Base-by-base conservation (phyloP, 2,113 vertebrate species). In the Mustelus asterias region DNA sequence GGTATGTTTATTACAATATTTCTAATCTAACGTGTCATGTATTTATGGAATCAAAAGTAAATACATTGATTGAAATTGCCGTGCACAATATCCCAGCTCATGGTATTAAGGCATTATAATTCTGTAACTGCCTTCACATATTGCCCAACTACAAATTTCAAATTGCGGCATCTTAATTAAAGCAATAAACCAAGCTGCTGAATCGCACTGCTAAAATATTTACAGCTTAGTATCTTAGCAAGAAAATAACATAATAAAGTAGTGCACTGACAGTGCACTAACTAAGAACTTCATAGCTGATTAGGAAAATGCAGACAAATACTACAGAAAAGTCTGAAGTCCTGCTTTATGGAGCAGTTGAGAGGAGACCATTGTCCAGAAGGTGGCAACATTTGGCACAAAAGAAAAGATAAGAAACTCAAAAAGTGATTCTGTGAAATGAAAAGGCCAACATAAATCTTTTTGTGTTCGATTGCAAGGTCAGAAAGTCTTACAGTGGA, bases 311-410 rank as follows among this genome's bases (percentile, higher is more conserved):
- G 60, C 60, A 65, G n/a, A 65, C 67, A 93, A 65, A 4, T 63
- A 60, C n/a, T 5, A 41, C 14, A 41, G 89, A 65, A 65, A 93
- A 65, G 18, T 4, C 37, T 37, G 33, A 67, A 63, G 29, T 37
- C 20, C 18, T 67, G 33, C 89, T 93, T 83, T 18, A 65, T 16
- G n/a, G n/a, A 93, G 1, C n/a, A 65, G 13, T 93, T 93, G n/a
- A 93, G n/a, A 93, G 16, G 16, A 65, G 18, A 65, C 33, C 18
- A 65, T 65, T 93, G 60, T 63, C 80, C 89, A 65, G 60, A 37
- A 93, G 89, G 89, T 60, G 89, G 89, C 89, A 65, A 93, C 63
- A 63, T 41, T 93, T 93, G 33, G 60, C 60, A 41, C 60, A 67
- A 3, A 58, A 60, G 1, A 48, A 89, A 89, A 14, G 48, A 33